phyloP scores from a whole-genome alignment of 2,113 vertebrate genomes.

The Natator depressus region DNA sequence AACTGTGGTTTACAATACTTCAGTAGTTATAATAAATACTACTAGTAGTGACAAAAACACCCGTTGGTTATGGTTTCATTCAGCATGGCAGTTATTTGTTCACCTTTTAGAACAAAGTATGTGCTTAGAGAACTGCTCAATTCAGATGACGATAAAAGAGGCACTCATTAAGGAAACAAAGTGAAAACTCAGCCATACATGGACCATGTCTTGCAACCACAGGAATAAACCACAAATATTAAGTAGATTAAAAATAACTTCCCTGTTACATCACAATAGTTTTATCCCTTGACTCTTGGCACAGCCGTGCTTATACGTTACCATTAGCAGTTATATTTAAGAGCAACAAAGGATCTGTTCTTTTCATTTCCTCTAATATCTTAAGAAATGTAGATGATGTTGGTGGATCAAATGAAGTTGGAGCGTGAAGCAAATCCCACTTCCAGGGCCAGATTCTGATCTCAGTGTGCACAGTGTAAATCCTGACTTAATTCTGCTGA shows the following conservation, averaged over 20 bases:
- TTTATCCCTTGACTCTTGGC: constrained; percentile 16
- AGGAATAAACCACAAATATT: constrained; percentile 33
- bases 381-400: background rate
- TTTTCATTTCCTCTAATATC: constrained; percentile 14
- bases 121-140: background rate
- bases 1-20: background rate
- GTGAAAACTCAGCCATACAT: background rate
- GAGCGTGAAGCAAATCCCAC: background rate
- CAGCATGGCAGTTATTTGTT: rapidly evolving
- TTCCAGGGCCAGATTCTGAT: background rate
- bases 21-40: background rate
- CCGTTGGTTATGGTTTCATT: background rate
- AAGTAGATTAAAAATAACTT: constrained; percentile 40
- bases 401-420: background rate
- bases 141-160: background rate
- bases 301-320: background rate
- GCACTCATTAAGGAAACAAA: background rate
- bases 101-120: background rate
- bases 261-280: background rate
- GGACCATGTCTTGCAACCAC: background rate
- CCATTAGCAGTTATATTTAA: background rate
- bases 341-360: background rate
- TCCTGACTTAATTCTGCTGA: background rate
- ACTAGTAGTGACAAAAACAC: background rate
- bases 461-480: background rate